Percentiles rank a stretch among this genome's conserved stretches.
phyloP scores from a whole-genome alignment of 2,888 invertebrate genomes.

The Erebia epiphron region DNA sequence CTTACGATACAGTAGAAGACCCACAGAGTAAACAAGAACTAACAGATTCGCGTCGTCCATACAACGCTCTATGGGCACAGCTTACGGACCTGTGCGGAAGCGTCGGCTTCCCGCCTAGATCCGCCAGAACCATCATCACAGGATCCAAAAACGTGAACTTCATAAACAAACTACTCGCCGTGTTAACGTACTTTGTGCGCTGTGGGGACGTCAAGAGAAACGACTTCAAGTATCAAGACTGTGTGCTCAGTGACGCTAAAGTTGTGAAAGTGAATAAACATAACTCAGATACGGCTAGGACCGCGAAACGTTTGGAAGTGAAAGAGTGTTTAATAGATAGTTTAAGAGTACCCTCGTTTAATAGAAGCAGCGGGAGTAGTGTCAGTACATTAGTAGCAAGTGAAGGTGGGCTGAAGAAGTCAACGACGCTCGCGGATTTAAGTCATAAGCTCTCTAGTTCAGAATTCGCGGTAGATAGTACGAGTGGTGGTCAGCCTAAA shows the following conservation, averaged over 20 bases:
- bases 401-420: slow-evolving; percentile 62
- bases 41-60: slow-evolving; percentile 73
- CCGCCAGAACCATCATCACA: slow-evolving; percentile 91
- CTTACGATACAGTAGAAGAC: slow-evolving; percentile 65
- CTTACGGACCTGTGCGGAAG: slow-evolving; percentile 94
- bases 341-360: slow-evolving; percentile 54
- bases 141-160: slow-evolving; percentile 85
- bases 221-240: slow-evolving; percentile 61
- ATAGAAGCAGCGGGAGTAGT: slow-evolving; percentile 56
- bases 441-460: slow-evolving; percentile 70
- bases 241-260: slow-evolving; percentile 64
- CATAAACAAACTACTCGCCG: slow-evolving; percentile 88
- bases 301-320: slow-evolving; percentile 41
- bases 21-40: slow-evolving; percentile 42
- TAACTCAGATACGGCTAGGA: slow-evolving; percentile 45
- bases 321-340: slow-evolving; percentile 42
- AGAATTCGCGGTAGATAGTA: slow-evolving; percentile 49
- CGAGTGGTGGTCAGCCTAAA: slow-evolving; percentile 50
- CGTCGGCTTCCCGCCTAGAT: slow-evolving; percentile 89
- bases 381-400: slow-evolving; percentile 61
- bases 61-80: slow-evolving; percentile 96
- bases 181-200: slow-evolving; percentile 94
- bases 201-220: slow-evolving; percentile 87
- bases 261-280: slow-evolving; percentile 51
- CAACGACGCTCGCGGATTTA: slow-evolving; percentile 65